Base-by-base conservation (phyloP, 2,113 vertebrate genomes). In the Sinocyclocheilus anophthalmus region DNA sequence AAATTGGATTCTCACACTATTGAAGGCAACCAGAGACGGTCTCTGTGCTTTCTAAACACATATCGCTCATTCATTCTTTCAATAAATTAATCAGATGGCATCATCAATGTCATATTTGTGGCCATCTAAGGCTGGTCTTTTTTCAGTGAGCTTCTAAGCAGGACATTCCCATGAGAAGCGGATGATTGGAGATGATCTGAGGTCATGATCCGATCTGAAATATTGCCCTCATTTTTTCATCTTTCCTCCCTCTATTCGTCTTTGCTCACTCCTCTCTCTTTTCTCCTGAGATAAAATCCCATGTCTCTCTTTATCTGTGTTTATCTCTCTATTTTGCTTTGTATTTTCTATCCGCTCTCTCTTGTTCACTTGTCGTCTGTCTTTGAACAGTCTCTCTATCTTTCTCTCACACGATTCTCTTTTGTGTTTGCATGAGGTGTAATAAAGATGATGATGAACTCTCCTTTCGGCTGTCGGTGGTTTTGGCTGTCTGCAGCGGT, bases 1-100 rank as follows among this genome's bases (percentile, higher is more conserved):
- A 92, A 90, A 93, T 92, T 50, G 14, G 75, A 91, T 93, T 92
- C 75, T 87, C 79, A 89, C 86, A 45, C 83, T 84, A 80, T 91
- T 89, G 89, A 22, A 65, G 9, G 65, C 57, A 84, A 70, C 53
- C 67, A 77, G 33, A 82, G 53, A 82, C 26, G 48, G 20, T 75
- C 55, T 26, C 57, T 37, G 42, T 6, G 70, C 70, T 45, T 45
- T 73, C 37, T 14, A 24, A 53, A 45, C 53, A 76, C 63, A 81
- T 7, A 83, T 9, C 3, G 67, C 67, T 53, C 12, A 4, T 53
- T 53, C 3, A 4, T 53, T 53, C 12, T 13, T 50, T 50, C 50
- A 53, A 53, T 53, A 53, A 53, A 53, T 53, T 12, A 48, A 45
- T 45, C 42, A 10, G 2, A 45, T 45, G 42, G 9, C 42, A 45